Percentiles rank a stretch among this genome's conserved stretches.
These are phyloP conservation scores for Premnoplex brunnescens DNA, from an alignment of 2,797 vertebrate genomes.

Conservation along the genomic window DNA sequence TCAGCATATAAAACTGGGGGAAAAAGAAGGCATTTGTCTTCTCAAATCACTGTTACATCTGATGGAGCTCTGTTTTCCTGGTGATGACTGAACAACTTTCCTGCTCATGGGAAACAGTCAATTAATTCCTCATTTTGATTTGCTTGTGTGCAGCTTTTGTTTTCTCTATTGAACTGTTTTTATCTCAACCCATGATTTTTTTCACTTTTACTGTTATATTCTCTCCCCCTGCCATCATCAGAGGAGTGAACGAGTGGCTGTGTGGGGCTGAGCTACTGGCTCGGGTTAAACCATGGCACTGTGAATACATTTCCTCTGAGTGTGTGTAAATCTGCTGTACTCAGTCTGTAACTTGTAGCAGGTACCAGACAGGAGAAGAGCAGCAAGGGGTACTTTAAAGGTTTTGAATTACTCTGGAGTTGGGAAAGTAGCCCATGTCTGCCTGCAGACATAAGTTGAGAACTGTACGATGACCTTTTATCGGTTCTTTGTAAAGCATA, in stretches of 20 bases:
- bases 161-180: not conserved
- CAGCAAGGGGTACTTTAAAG: not conserved
- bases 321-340: not conserved
- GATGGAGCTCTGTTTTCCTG: not conserved
- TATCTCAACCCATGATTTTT: rapidly evolving
- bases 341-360: not conserved
- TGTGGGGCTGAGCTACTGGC: not conserved
- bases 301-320: not conserved
- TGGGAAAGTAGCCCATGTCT: not conserved
- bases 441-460: not conserved
- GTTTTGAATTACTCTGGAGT: not conserved
- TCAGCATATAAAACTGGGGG: not conserved
- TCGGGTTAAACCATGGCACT: not conserved
- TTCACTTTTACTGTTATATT: not conserved
- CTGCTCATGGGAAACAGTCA: not conserved
- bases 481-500: not conserved
- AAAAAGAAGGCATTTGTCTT: not conserved
- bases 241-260: rapidly evolving
- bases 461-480: not conserved
- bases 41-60: too few species aligned
- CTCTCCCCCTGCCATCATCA: not conserved
- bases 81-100: not conserved
- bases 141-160: not conserved
- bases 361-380: not conserved
- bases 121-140: not conserved